phyloP scores from a whole-genome alignment of 2,113 vertebrate genomes.

The Micromys minutus region DNA sequence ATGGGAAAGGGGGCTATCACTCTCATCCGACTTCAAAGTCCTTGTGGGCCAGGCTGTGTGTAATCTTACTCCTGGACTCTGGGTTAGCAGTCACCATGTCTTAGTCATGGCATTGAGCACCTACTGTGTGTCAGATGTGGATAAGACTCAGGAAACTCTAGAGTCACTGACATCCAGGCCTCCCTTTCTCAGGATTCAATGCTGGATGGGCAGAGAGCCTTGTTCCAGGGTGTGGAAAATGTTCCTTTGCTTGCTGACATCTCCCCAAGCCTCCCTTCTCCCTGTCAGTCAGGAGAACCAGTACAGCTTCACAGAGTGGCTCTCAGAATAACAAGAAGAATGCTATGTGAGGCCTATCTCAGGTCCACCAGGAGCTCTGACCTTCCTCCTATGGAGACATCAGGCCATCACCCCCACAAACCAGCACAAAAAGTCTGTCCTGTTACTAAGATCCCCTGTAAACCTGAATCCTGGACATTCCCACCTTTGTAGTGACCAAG shows the following conservation, averaged over 20 bases:
- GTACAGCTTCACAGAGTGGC: background rate
- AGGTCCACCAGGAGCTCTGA: too few relatives aligned
- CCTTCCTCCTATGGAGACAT: background rate
- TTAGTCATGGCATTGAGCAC: background rate
- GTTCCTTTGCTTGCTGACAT: background rate
- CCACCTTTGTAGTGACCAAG: background rate
- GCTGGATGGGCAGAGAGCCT: background rate
- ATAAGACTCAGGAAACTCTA: background rate
- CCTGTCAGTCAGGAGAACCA: background rate
- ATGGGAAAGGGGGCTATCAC: background rate
- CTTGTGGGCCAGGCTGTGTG: background rate
- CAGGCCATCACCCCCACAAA: background rate
- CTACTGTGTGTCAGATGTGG: background rate
- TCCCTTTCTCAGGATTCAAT: background rate
- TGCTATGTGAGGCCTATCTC: fast-evolving
- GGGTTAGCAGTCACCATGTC: background rate
- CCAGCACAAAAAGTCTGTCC: background rate
- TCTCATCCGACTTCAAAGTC: background rate
- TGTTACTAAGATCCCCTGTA: too few relatives aligned
- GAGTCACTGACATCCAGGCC: background rate
- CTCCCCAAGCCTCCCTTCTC: background rate
- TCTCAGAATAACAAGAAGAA: background rate
- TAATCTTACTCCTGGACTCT: background rate
- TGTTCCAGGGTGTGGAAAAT: background rate
- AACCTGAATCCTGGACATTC: background rate